Percentiles rank a stretch among this genome's conserved stretches.
Conservation (phyloP, 2,888 invertebrate genomes). For the Drosophila meridionalis region DNA sequence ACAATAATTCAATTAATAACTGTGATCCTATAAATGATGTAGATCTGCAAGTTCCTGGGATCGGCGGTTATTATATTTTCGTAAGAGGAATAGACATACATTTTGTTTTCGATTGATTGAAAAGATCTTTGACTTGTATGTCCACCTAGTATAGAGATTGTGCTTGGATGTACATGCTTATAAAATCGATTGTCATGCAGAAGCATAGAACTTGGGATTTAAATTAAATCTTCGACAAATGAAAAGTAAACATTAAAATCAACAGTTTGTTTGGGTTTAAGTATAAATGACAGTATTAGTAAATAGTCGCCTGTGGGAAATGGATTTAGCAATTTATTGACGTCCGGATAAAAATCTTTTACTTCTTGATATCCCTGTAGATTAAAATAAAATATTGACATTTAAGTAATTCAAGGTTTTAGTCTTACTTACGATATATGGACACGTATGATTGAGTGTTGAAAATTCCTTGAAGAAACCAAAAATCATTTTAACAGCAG, state of each 20-base stretch:
- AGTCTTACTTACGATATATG: conserved; percentile 3
- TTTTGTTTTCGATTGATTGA: no score
- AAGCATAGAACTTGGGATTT: neutral
- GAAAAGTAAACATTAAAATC: neutral
- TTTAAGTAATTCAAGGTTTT: neutral
- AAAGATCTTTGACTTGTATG: no score
- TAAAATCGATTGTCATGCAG: neutral
- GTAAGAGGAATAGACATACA: neutral
- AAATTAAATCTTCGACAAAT: neutral
- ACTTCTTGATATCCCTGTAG: neutral
- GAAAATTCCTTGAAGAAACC: neutral
- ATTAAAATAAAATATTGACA: neutral
- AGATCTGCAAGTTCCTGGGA: no score
- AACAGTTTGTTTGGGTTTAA: neutral
- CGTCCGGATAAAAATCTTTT: neutral
- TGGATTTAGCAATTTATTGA: neutral
- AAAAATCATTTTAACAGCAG: neutral
- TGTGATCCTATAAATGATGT: no score
- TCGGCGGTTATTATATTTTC: no score
- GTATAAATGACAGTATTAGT: neutral
- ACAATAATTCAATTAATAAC: no score
- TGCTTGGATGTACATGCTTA: neutral
- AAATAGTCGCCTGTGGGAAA: neutral
- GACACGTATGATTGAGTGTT: conserved; percentile 38
- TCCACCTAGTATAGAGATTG: no score